phyloP scores from a whole-genome alignment of 2,797 vertebrate genomes.

The Hippoglossus hippoglossus region DNA sequence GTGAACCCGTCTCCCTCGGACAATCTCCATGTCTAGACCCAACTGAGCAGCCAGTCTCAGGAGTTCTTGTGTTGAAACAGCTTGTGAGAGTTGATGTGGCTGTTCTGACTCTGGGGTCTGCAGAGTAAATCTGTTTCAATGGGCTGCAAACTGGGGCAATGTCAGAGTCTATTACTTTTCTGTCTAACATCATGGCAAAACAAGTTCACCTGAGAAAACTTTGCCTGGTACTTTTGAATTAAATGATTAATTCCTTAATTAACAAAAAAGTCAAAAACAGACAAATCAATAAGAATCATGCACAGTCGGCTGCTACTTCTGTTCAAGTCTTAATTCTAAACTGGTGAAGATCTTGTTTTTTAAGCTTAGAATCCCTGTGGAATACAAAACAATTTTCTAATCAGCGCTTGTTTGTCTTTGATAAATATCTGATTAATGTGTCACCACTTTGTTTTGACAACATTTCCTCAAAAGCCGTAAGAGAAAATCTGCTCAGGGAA shows the following conservation, averaged over 20 bases:
- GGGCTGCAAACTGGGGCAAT: not conserved
- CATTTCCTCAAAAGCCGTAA: conserved; percentile 30
- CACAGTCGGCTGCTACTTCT: not conserved
- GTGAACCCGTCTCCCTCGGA: no score
- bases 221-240: no score
- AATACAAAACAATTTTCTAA: not conserved
- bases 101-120: not conserved
- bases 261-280: no score
- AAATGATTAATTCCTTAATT: not conserved
- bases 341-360: not conserved
- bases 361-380: not conserved
- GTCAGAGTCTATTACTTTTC: no score
- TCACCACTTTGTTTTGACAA: conserved; percentile 38
- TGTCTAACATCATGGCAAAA: no score
- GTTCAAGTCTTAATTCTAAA: not conserved
- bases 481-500: conserved; percentile 29
- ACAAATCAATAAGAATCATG: not conserved
- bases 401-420: not conserved
- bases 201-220: no score
- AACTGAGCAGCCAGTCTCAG: no score
- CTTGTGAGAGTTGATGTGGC: not conserved
- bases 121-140: conserved; percentile 7
- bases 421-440: conserved; percentile 20
- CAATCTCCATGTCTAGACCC: no score
- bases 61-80: no score